Percentiles rank a stretch among this genome's conserved stretches.
Evolutionary conservation across 2,888 invertebrate species (phyloP).

Genomic region (Chrysolina americana): DNA sequence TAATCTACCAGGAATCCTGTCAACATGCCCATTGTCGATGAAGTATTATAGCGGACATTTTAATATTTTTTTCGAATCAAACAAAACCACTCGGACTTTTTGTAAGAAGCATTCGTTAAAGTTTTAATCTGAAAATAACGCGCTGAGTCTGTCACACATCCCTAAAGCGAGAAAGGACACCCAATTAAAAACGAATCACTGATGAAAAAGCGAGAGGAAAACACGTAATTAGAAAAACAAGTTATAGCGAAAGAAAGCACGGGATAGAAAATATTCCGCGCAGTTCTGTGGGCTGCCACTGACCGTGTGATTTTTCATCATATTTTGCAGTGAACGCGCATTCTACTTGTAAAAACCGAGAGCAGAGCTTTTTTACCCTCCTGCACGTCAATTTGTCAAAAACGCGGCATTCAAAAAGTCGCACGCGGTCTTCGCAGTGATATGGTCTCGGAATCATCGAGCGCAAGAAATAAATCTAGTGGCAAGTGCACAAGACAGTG

Average conservation of each 20-base stretch:
- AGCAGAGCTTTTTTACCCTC: constrained; percentile 47
- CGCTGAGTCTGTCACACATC: constrained; percentile 40
- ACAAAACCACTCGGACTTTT: constrained; percentile 35
- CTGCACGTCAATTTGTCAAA: constrained; percentile 53
- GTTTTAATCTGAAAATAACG: constrained; percentile 44
- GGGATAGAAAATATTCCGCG: constrained; percentile 63
- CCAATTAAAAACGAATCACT: constrained; percentile 55
- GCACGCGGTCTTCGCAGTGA: constrained; percentile 39
- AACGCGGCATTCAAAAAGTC: constrained; percentile 46
- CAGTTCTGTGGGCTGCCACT: constrained; percentile 65
- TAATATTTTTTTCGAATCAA: constrained; percentile 30
- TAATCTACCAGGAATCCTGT: not conserved
- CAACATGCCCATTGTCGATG: not conserved
- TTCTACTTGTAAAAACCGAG: constrained; percentile 54
- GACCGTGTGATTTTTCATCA: constrained; percentile 68
- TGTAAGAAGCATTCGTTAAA: constrained; percentile 45
- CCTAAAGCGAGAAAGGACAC: constrained; percentile 42
- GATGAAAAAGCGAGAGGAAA: constrained; percentile 55
- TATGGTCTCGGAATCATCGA: constrained; percentile 41
- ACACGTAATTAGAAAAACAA: constrained; percentile 63
- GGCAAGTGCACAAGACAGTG: constrained; percentile 27
- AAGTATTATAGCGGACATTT: not conserved
- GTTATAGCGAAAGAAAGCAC: constrained; percentile 59
- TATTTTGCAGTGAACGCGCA: constrained; percentile 58
- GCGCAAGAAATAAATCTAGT: constrained; percentile 39